Conservation (phyloP, 1,140 invertebrate genomes). For the Magallana ariakensis region DNA sequence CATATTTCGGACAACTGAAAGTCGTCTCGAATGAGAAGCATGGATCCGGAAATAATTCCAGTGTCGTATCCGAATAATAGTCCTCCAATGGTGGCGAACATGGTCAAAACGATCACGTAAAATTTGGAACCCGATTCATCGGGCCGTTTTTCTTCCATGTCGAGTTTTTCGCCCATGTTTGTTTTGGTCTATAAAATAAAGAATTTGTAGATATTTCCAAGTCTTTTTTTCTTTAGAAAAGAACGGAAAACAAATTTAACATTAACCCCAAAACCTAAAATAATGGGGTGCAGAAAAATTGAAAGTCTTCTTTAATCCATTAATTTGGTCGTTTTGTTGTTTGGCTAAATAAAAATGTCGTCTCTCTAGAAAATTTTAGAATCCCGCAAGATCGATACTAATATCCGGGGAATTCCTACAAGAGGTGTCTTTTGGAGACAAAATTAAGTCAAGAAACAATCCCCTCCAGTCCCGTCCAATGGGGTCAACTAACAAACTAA, state of each 20-base stretch:
- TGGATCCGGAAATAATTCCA: constrained; percentile 84
- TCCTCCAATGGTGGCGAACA: constrained; percentile 81
- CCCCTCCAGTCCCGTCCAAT: not conserved
- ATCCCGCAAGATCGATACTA: constrained; percentile 11
- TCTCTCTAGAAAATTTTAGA: not conserved
- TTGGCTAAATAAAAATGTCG: not conserved
- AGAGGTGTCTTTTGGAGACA: not conserved
- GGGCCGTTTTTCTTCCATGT: not conserved
- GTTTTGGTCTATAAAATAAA: not conserved
- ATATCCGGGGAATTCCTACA: not conserved
- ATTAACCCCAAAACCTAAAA: not conserved
- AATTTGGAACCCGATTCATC: constrained; percentile 57
- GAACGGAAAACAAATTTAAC: not conserved
- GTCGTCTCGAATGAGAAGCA: constrained; percentile 80
- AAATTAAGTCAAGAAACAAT: constrained; percentile 21
- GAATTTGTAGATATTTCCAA: not conserved
- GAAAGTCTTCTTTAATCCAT: constrained; percentile 30
- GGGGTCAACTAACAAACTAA: constrained; percentile 14
- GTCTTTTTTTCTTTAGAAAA: not conserved
- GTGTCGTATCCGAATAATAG: constrained; percentile 87
- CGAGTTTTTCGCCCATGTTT: not conserved
- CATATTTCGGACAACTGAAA: constrained; percentile 70
- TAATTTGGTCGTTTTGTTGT: not conserved
- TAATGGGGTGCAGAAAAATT: not conserved
- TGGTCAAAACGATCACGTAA: constrained; percentile 74